Base-by-base conservation (phyloP, 2,888 invertebrate genomes). In the Caenorhabditis uteleia region DNA sequence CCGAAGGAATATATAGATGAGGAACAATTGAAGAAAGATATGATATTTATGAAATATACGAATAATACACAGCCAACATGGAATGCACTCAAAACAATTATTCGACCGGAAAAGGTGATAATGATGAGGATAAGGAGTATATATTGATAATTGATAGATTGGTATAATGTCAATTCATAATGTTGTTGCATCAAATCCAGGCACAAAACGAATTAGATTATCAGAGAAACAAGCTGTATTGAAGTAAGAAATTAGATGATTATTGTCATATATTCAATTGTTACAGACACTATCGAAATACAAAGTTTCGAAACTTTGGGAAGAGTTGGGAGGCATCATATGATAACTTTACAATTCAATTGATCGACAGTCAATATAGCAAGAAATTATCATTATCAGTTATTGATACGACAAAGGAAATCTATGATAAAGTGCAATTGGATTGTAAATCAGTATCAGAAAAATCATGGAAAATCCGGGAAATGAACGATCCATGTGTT, bases 91-190 rank as follows among this genome's bases (percentile, higher is more conserved):
- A 59, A 59, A 21, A 38, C 47, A 1, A 23, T 59, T 25, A 26
- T 59, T 14, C 42, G 53, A n/a, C 42, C 51, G 20, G 59, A 59
- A 16, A 43, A 59, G 48, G 58, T 58, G 6, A 10, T 2, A 3
- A 46, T 46, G 29, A 29, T 12, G 7, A 29, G 12, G 7, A 8
- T 29, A 12, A 12, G 12, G 7, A 29, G 29, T 8, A 29, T 8
- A 29, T 8, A 12, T 12, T 29, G 29, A 29, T 8, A 8, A 8
- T 29, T 29, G 29, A 8, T 18, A 36, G 36, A 18, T 36, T 10
- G 36, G 18, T 3, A 36, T 36, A 2, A n/a, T 36, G 18, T 36
- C 36, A 3, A 20, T 36, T 16, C 36, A 36, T 20, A 20, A 36
- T 20, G 36, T 36, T 4, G 20, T 36, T 18, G 36, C 36, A 8